Percentiles rank a stretch among this genome's conserved stretches.
These are phyloP conservation scores for Syngnathus acus DNA, from an alignment of 2,797 vertebrate genomes.

Conservation along the genomic window DNA sequence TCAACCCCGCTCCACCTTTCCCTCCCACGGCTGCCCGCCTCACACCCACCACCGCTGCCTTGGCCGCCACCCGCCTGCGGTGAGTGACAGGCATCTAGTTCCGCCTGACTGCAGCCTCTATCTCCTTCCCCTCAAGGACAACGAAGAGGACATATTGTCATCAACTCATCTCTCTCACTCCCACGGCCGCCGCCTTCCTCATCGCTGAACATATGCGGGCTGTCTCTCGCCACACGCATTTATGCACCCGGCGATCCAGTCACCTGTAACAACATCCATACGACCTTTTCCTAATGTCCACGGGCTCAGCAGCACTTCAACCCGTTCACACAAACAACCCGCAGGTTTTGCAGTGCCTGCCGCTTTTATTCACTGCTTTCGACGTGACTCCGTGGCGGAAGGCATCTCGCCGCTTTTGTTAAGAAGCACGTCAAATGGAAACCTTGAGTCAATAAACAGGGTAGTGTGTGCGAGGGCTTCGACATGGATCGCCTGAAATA, in stretches of 20 bases:
- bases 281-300: slow-evolving; percentile 66
- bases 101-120: slow-evolving; percentile 58
- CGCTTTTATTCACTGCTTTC: slow-evolving; percentile 54
- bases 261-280: slow-evolving; percentile 61
- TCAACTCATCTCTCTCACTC: slow-evolving; percentile 57
- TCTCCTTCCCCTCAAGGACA: slow-evolving; percentile 63
- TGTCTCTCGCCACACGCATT: slow-evolving; percentile 5
- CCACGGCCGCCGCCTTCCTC: slow-evolving; percentile 32
- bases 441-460: slow-evolving; percentile 56
- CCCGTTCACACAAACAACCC: slow-evolving; percentile 55
- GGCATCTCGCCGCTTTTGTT: slow-evolving; percentile 38
- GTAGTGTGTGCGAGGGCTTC: slow-evolving; percentile 46
- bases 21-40: slow-evolving; percentile 5
- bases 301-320: slow-evolving; percentile 37
- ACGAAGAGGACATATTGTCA: slow-evolving; percentile 65
- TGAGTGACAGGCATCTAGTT: slow-evolving; percentile 74
- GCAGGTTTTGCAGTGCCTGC: slow-evolving; percentile 47
- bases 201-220: slow-evolving; percentile 33
- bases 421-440: slow-evolving; percentile 58
- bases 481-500: slow-evolving; percentile 32
- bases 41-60: slow-evolving; percentile 8
- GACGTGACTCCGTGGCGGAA: slow-evolving; percentile 39
- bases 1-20: slow-evolving; percentile 12
- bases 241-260: slow-evolving; percentile 41
- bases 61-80: slow-evolving; percentile 30